Conservation (phyloP, 2,113 vertebrate genomes). For the Pogona vitticeps region DNA sequence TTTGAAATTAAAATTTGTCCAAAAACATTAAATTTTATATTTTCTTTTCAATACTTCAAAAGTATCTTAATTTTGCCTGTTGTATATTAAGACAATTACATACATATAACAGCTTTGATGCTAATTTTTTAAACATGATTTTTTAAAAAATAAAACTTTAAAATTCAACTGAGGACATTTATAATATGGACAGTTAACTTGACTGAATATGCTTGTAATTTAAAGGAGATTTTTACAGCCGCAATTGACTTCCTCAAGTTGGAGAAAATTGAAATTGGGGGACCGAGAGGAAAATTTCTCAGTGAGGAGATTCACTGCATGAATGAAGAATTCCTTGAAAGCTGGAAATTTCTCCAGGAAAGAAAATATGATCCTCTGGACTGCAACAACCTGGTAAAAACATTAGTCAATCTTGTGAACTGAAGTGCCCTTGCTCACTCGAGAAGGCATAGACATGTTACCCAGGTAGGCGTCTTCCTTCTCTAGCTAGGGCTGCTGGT, state of each 20-base stretch:
- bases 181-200: neutral
- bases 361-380: conserved; percentile 79
- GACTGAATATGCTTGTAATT: conserved; percentile 16
- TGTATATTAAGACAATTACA: no score
- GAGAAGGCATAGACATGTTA: neutral
- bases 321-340: conserved; percentile 76
- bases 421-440: neutral
- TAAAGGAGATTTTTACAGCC: conserved; percentile 78
- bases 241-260: conserved; percentile 79
- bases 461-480: neutral
- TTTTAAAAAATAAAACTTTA: neutral
- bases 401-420: neutral
- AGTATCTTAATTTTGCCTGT: neutral
- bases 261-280: conserved; percentile 75
- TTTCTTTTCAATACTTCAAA: neutral
- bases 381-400: conserved; percentile 71
- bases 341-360: conserved; percentile 74
- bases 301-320: conserved; percentile 72
- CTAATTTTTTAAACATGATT: neutral
- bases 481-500: neutral
- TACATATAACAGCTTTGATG: neutral
- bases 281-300: conserved; percentile 73
- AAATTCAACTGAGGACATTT: neutral
- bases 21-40: neutral
- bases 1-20: neutral